Conservation (phyloP, 2,797 vertebrate genomes). For the Epinephelus awoara region DNA sequence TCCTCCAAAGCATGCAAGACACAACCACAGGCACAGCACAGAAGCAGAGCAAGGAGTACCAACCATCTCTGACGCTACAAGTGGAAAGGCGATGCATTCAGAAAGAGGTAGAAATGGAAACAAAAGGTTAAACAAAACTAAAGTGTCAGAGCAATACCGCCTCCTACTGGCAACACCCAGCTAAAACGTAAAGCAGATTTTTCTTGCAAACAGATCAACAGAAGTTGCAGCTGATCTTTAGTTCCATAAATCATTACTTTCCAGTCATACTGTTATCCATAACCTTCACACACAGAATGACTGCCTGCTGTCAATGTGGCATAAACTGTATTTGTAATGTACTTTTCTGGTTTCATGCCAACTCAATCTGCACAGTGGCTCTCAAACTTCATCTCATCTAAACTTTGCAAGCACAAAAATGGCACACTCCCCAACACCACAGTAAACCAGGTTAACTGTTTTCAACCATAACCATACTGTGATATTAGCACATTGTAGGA, state of each 20-base stretch:
- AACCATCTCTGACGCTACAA: conserved; percentile 98
- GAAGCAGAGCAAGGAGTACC: conserved; percentile 83
- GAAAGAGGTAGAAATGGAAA: conserved; percentile 59
- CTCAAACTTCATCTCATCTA: too few relatives aligned
- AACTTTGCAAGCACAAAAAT: too few relatives aligned
- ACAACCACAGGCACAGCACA: conserved; percentile 13
- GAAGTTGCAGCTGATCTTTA: neutral
- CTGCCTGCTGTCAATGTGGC: neutral
- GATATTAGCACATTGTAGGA: too few relatives aligned
- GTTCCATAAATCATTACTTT: neutral
- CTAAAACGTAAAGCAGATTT: neutral
- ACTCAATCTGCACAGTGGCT: neutral
- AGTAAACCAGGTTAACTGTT: too few relatives aligned
- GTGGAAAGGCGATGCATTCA: conserved; percentile 70
- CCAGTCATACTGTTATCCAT: neutral
- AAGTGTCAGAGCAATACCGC: conserved; percentile 36
- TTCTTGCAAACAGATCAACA: neutral
- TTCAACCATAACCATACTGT: neutral
- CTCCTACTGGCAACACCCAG: conserved; percentile 58
- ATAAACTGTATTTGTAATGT: neutral
- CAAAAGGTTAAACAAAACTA: conserved; percentile 15
- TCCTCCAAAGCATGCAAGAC: conserved; percentile 38
- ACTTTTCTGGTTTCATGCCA: neutral
- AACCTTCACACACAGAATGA: neutral
- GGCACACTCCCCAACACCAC: too few relatives aligned